A percentile compares a stretch with the other conserved stretches of the same genome.
phyloP scores from a whole-genome alignment of 2,113 vertebrate genomes.

The Oryzias javanicus region DNA sequence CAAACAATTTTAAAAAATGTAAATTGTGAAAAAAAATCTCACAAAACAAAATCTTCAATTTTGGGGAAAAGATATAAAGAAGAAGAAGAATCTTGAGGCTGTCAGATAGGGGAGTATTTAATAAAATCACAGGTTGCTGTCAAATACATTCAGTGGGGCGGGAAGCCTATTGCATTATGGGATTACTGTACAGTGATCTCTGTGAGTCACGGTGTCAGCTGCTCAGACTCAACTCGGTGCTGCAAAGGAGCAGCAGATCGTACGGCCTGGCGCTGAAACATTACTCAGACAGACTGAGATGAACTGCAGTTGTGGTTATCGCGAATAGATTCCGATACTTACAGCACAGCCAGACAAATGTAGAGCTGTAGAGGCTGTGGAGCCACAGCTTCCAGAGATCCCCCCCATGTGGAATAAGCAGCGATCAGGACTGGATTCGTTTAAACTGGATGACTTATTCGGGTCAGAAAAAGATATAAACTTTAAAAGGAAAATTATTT shows the following conservation, averaged over 20 bases:
- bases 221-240: neutral
- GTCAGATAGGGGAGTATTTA: neutral
- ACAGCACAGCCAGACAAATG: conserved; percentile 2
- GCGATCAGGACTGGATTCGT: neutral
- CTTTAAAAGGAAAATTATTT: no score
- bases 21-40: neutral
- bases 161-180: neutral
- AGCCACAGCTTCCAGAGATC: neutral
- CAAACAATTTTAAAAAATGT: neutral
- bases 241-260: neutral
- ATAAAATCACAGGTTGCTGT: neutral
- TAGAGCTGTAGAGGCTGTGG: neutral
- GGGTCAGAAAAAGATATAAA: no score
- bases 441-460: no score
- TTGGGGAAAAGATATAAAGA: neutral
- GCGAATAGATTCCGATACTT: neutral
- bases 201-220: neutral
- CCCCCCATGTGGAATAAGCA: neutral
- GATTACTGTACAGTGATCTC: conserved; percentile 4
- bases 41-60: neutral
- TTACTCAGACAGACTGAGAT: neutral
- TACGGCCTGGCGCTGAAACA: conserved; percentile 2
- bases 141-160: neutral
- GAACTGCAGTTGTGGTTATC: conserved; percentile 9
- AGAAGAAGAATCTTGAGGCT: neutral